Conservation (phyloP, 2,113 vertebrate genomes). For the Chloebia gouldiae region DNA sequence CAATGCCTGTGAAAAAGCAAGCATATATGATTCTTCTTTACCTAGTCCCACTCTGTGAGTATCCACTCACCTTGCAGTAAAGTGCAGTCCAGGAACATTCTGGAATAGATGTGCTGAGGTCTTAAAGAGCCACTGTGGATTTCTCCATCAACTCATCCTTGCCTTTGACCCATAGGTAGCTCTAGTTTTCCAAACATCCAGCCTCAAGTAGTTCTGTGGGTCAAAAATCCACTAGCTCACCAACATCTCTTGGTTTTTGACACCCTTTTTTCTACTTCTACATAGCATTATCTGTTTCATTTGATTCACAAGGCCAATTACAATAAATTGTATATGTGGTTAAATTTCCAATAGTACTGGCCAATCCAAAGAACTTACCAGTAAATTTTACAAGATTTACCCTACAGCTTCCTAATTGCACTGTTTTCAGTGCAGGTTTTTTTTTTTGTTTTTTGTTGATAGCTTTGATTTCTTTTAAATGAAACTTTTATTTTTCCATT, state of each 20-base stretch:
- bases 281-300: neutral
- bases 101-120: neutral
- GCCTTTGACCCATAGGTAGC: neutral
- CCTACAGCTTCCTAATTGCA: neutral
- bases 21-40: neutral
- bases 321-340: neutral
- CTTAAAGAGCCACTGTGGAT: neutral
- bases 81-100: neutral
- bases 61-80: neutral
- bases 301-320: neutral
- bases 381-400: neutral
- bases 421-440: neutral
- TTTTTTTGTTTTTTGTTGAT: neutral
- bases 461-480: neutral
- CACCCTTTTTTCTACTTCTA: fast-evolving
- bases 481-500: neutral
- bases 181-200: neutral
- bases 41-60: neutral
- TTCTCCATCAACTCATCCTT: neutral
- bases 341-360: neutral
- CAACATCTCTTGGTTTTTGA: neutral
- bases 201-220: neutral
- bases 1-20: neutral
- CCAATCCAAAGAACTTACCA: neutral
- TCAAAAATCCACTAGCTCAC: neutral